Conservation (phyloP, 2,888 invertebrate species). For the Eumacrocentrus americanus region DNA sequence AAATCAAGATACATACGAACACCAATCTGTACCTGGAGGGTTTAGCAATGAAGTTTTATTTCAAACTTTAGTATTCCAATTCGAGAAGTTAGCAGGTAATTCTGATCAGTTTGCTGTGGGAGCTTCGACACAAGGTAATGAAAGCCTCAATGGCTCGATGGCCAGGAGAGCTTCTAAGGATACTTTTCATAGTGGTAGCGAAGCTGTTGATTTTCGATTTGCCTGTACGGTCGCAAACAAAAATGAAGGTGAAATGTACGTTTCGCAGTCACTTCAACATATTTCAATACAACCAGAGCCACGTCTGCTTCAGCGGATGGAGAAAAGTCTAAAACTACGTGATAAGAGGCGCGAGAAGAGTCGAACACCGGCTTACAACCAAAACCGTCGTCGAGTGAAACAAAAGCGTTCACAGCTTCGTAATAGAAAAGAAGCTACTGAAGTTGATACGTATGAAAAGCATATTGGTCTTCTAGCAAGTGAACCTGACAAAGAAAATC, state of each 20-base stretch:
- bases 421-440: constrained; percentile 19
- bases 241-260: constrained; percentile 14
- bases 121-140: constrained; percentile 15
- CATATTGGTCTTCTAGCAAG: neutral
- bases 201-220: constrained; percentile 11
- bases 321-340: neutral
- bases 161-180: constrained; percentile 17
- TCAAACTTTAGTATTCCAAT: neutral
- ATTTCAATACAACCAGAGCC: neutral
- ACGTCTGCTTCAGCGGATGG: too few relatives aligned
- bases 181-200: constrained; percentile 1
- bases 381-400: constrained; percentile 1
- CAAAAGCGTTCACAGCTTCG: constrained; percentile 16
- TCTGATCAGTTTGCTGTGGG: neutral
- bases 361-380: constrained; percentile 15
- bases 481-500: constrained; percentile 5
- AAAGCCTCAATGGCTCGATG: constrained; percentile 23
- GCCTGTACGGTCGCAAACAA: constrained; percentile 11
- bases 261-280: neutral
- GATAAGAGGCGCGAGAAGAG: neutral
- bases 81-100: neutral
- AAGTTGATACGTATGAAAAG: constrained; percentile 15
- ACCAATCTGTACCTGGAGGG: neutral
- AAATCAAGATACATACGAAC: neutral
- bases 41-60: neutral